Base-by-base conservation (phyloP, 2,113 vertebrate species). In the Austrofundulus limnaeus region DNA sequence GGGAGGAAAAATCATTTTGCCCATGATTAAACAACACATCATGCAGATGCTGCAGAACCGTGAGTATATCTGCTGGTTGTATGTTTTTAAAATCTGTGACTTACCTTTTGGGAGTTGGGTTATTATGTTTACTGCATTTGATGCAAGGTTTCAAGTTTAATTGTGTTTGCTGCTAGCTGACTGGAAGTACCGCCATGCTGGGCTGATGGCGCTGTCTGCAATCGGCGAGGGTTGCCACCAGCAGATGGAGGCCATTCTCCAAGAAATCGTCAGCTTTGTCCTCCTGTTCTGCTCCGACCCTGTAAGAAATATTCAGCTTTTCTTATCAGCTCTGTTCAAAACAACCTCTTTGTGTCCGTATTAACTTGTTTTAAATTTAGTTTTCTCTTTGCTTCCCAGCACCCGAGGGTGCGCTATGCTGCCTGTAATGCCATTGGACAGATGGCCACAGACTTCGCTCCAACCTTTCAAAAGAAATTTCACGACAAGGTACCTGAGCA, bases 141-240 rank as follows among this genome's bases (percentile, higher is more conserved):
- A n/a, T n/a, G n/a, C n/a, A n/a, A n/a, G n/a, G n/a, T n/a, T n/a
- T n/a, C n/a, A n/a, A n/a, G n/a, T 41, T 38, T 19, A 8, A 23
- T 31, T 14, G 13, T 48, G 8, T 72, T 16, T 52, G 19, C 52
- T 42, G 24, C 2, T 49, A 99, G 97, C 95, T 80, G 96, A 99
- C 86, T 99, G 97, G 97, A 97, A 97, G 63, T 98, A 96, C 67
- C 94, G 97, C 12, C 95, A 99, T 1, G 97, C 97, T 1, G 97
- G 97, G 25, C 86, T 99, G 51, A 99, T 99, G 97, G 97, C 97
- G 0, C 92, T 99, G 55, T 99, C 97, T 0, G 97, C 96, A 70
- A 99, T 99, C 8, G 97, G 97, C 0, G 97, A 99, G 90, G 97
- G 97, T 13, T 99, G 97, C 77, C 97, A 99, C 85, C 97, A 99